These are phyloP conservation scores for Paedocypris micromegethes DNA, from an alignment of 2,797 vertebrate genomes.

Conservation along the genomic window DNA sequence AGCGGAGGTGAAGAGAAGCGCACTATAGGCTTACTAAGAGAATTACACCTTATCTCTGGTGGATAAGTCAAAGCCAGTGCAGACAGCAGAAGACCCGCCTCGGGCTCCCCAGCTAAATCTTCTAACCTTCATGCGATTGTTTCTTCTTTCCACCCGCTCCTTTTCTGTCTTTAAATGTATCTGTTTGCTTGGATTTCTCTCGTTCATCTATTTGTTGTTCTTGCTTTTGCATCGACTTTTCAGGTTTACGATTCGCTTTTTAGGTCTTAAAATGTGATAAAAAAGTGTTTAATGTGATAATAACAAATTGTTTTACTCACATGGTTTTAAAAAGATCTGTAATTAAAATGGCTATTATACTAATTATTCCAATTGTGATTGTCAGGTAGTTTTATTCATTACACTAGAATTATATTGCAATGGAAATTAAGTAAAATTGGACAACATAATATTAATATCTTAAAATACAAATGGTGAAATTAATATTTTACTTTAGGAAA, in stretches of 20 bases:
- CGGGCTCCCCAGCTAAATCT: constrained; percentile 1
- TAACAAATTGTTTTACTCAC: too few species aligned
- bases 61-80: constrained; percentile 21
- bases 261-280: too few species aligned
- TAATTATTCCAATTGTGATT: too few species aligned
- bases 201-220: neutral
- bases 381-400: too few species aligned
- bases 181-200: neutral
- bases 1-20: constrained; percentile 30
- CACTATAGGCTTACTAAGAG: constrained; percentile 21
- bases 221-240: neutral
- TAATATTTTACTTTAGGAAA: too few species aligned
- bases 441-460: too few species aligned
- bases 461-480: too few species aligned
- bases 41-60: constrained; percentile 31
- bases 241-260: neutral
- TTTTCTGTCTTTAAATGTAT: neutral
- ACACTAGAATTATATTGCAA: too few species aligned
- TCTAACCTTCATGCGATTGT: neutral
- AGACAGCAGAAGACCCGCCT: constrained; percentile 3
- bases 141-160: neutral
- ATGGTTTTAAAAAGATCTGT: too few species aligned
- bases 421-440: too few species aligned
- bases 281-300: too few species aligned
- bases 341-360: too few species aligned